These are phyloP conservation scores for Leptopilina clavipes DNA, from an alignment of 1,140 invertebrate species.

Conservation along the genomic window DNA sequence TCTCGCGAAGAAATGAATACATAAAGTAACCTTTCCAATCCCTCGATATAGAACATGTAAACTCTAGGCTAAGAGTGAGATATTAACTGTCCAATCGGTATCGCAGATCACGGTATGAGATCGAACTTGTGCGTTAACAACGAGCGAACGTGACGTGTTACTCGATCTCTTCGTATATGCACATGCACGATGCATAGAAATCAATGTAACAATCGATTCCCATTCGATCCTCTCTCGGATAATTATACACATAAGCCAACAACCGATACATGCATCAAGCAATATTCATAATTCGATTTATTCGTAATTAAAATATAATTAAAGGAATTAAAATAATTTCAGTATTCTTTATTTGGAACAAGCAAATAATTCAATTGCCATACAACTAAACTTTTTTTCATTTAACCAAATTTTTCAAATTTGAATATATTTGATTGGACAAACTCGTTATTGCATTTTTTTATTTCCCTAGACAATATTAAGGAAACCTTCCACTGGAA, in stretches of 20 bases:
- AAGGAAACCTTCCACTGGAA: no score
- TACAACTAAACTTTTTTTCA: no score
- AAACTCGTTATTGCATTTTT: no score
- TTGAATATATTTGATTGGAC: no score
- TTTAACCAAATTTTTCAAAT: no score
- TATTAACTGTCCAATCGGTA: slow-evolving; percentile 70
- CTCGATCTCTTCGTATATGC: slow-evolving; percentile 48
- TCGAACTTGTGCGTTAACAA: slow-evolving; percentile 59
- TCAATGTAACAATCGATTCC: slow-evolving; percentile 28
- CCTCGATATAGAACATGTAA: slow-evolving; percentile 51
- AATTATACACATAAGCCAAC: slow-evolving; percentile 30
- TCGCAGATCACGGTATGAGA: slow-evolving; percentile 62
- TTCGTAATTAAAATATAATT: no score
- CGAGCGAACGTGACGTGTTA: slow-evolving; percentile 54
- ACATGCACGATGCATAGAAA: slow-evolving; percentile 30
- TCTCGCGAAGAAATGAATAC: slow-evolving; percentile 64
- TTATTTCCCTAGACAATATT: no score
- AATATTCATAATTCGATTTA: no score
- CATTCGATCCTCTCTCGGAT: slow-evolving; percentile 13
- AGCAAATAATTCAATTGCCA: no score
- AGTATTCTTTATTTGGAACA: no score
- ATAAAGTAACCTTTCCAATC: slow-evolving; percentile 67
- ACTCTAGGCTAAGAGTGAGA: slow-evolving; percentile 61
- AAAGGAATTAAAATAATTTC: no score
- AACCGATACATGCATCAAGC: no score